A percentile compares a stretch with the other conserved stretches of the same genome.
Evolutionary conservation across 2,797 vertebrate genomes (phyloP).

Genomic region (Sebastes itinus): DNA sequence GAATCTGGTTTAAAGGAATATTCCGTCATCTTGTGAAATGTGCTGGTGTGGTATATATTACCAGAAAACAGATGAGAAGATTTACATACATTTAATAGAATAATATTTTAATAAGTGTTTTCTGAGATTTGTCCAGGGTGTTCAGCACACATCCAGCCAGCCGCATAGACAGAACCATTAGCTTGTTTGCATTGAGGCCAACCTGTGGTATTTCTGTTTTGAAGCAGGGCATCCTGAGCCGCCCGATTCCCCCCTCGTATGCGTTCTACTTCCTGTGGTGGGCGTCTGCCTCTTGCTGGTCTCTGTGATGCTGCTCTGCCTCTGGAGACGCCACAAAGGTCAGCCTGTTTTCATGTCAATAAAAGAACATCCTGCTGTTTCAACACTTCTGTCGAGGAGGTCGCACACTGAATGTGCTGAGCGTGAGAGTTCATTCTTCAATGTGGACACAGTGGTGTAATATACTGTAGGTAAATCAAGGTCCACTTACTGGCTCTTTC

Average conservation of each 20-base stretch:
- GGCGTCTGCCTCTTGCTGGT: neutral
- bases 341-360: conserved; percentile 3
- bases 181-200: conserved; percentile 24
- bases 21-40: too few species aligned
- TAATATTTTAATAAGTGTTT: too few species aligned
- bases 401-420: neutral
- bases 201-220: conserved; percentile 14
- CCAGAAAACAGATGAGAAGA: too few species aligned
- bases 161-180: neutral
- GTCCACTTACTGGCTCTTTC: too few species aligned
- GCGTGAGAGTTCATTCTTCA: too few species aligned
- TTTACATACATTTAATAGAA: too few species aligned
- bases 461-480: too few species aligned
- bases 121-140: neutral
- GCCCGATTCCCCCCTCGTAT: accelerated
- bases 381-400: neutral
- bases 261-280: conserved; percentile 45
- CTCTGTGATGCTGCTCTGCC: conserved; percentile 18
- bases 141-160: neutral
- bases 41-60: too few species aligned
- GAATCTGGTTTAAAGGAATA: neutral
- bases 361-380: neutral
- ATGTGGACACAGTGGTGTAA: too few species aligned
- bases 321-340: conserved; percentile 49
- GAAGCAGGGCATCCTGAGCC: accelerated